phyloP scores from a whole-genome alignment of 2,888 invertebrate species.

The Crematogaster levior region DNA sequence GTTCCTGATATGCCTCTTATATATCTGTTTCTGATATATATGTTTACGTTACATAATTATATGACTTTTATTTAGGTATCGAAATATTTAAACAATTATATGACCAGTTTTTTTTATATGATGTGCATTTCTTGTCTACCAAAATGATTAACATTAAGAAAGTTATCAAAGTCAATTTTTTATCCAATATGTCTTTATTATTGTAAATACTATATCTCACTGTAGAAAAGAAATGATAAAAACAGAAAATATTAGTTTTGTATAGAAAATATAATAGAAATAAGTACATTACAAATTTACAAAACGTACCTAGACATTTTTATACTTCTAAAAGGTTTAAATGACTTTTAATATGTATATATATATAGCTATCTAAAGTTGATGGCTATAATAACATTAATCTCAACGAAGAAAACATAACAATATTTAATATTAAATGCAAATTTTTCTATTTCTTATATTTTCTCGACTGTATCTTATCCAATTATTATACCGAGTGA shows the following conservation, averaged over 20 bases:
- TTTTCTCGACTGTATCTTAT: neutral
- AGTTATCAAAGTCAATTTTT: too few relatives aligned
- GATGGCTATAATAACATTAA: neutral
- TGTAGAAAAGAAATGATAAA: neutral
- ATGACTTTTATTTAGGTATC: neutral
- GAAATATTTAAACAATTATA: neutral
- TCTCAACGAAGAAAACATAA: neutral
- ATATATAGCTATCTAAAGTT: neutral
- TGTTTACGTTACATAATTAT: neutral
- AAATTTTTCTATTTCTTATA: neutral
- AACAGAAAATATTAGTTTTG: constrained; percentile 2
- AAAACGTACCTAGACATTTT: neutral
- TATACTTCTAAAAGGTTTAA: neutral
- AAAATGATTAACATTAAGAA: neutral
- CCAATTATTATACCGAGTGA: neutral
- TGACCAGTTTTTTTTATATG: neutral
- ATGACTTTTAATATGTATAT: neutral
- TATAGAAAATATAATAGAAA: too few relatives aligned
- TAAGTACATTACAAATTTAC: neutral
- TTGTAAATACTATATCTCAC: neutral
- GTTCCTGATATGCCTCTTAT: neutral
- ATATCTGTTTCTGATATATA: neutral
- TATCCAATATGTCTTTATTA: neutral
- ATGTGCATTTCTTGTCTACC: neutral
- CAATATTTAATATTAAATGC: neutral